Base-by-base conservation (phyloP, 2,797 vertebrate genomes). In the Dermochelys coriacea region DNA sequence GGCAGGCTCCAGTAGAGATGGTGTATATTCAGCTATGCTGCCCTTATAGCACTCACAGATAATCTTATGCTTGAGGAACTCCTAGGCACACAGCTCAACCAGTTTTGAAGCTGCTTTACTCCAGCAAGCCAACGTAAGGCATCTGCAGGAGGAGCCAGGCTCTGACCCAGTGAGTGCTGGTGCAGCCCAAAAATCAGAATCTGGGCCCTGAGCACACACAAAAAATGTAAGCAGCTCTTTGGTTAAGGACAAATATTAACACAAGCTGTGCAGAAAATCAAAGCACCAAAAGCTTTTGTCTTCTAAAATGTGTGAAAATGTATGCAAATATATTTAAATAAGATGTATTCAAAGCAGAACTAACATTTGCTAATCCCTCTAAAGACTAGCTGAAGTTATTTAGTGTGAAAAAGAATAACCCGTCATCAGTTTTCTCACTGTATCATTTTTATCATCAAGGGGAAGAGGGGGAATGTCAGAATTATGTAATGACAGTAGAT, bases 201-300 rank as follows among this genome's bases (percentile, higher is more conserved):
- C 12, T 45, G 71, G 61, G 85, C 47, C 12, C 45, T 29, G 25
- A 77, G 27, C 15, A 29, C 27, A 77, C 74, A 49, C 45, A 77
- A 37, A 61, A 80, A 85, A 57, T 54, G 82, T 61, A 87, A 92
- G 23, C 55, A 89, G 50, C 59, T 86, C 64, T 91, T 87, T 71
- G 12, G 27, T 87, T 81, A 92, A 84, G 91, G 64, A 89, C 80
- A 95, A 81, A 57, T 89, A 94, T 59, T 80, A 94, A 85, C 47
- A 45, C 12, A 25, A 95, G 59, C 82, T 87, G 27, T 59, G 14
- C 80, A 88, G 47, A 31, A 88, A 94, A 94, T 91, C 61, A 94
- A 97, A 94, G 51, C 86, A 50, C 64, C 89, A 78, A 37, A 51
- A 93, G 83, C 37, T 91, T 71, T 92, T 93, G 10, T 85, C 80